Evolutionary conservation across 2,797 vertebrate genomes (phyloP).

Genomic region (Chiroxiphia lanceolata): DNA sequence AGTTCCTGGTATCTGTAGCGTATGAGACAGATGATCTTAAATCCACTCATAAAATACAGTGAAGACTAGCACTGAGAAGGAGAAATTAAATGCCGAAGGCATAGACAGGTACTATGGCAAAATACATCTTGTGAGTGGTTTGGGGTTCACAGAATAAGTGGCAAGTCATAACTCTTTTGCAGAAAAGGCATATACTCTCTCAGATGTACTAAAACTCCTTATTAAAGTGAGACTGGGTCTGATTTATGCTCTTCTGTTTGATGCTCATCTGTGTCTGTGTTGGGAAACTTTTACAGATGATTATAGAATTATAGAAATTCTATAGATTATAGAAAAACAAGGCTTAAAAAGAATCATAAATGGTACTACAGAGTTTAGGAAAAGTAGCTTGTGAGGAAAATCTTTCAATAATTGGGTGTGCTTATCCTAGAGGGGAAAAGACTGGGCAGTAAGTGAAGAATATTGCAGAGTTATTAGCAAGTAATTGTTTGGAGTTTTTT

Average conservation of each 20-base stretch:
- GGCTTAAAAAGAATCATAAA: background rate
- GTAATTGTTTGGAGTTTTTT: background rate
- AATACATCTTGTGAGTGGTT: background rate
- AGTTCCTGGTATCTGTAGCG: rapidly evolving
- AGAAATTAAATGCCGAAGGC: background rate
- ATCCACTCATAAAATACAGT: background rate
- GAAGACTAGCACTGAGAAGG: background rate
- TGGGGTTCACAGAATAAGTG: background rate
- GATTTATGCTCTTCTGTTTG: background rate
- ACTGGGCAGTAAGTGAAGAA: background rate
- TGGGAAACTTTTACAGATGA: background rate
- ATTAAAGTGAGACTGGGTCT: background rate
- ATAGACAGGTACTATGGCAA: background rate
- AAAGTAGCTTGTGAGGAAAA: background rate
- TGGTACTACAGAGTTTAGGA: background rate
- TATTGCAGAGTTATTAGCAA: background rate
- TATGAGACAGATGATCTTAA: background rate
- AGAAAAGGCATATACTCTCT: background rate
- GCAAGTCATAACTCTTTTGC: background rate
- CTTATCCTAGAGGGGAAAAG: background rate
- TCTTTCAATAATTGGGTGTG: background rate
- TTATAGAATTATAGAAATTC: background rate
- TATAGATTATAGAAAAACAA: background rate
- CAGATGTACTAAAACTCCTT: background rate
- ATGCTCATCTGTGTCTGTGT: background rate